Evolutionary conservation across 2,113 vertebrate genomes (phyloP), one percentile per base, ranked within the genome.

Genomic region (Forbesichthys papilliferus): DNA sequence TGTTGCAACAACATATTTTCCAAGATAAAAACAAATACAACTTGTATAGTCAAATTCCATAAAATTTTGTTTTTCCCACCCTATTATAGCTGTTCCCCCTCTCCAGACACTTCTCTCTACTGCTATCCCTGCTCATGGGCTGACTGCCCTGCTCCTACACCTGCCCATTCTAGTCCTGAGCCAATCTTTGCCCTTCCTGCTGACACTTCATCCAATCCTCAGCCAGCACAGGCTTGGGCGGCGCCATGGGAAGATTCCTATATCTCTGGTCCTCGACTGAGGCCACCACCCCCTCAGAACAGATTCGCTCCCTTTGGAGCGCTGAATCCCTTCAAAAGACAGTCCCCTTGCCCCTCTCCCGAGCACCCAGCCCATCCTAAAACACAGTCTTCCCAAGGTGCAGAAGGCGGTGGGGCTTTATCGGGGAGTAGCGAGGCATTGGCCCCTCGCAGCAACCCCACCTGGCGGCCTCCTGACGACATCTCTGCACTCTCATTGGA

Each of bases 51-150:
- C 5, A 42, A 42, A 42, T 42, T 42, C 7, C 4, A 42, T 42
- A 42, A 42, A 42, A 71, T 57, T 6, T 54, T 2, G 1, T 20
- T 64, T 48, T 65, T 1, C 53, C 52, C 16, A 53, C 52, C 69
- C 4, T 68, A 27, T 68, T n/a, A 13, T 65, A 88, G 93, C 61
- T 94, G 92, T 61, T 97, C 95, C 0, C 95, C 95, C 0, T 96
- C 96, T 0, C 95, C 96, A 0, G 96, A 98, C 46, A 87, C 95
- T 1, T 96, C 96, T 11, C 89, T 98, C 3, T 98, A 98, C 86
- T 98, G 96, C 84, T 98, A 98, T 78, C 97, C 97, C 0, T 98
- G 96, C 79, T 94, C 95, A 0, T 98, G 96, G 96, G 93, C 93
- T 0, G 96, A 97, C 86, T 98, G 96, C 84, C 96, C 95, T 64